Percentiles rank a stretch among this genome's conserved stretches.
These are phyloP conservation scores for Ciconia stormi DNA, from an alignment of 2,113 vertebrate genomes.

Conservation along the genomic window DNA sequence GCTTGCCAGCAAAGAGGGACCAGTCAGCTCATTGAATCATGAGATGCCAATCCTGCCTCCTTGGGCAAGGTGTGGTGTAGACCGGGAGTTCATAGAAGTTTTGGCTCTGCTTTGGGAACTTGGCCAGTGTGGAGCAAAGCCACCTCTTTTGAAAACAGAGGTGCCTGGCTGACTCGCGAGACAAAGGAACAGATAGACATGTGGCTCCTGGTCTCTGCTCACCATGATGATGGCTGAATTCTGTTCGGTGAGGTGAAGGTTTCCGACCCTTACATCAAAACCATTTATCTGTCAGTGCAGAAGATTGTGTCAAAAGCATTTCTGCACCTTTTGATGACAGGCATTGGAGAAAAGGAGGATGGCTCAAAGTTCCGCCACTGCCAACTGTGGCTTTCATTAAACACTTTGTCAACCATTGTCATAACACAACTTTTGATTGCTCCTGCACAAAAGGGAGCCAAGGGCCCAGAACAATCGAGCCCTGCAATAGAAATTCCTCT, in stretches of 20 bases:
- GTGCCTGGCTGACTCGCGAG: neutral
- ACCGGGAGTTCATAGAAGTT: neutral
- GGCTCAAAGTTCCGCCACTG: slow-evolving; percentile 57
- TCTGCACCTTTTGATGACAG: slow-evolving; percentile 71
- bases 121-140: neutral
- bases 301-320: slow-evolving; percentile 47
- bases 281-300: slow-evolving; percentile 67
- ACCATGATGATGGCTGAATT: neutral
- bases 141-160: neutral
- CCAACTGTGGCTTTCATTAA: slow-evolving; percentile 76
- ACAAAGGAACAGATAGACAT: neutral
- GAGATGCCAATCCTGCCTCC: neutral
- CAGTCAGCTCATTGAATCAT: neutral
- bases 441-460: slow-evolving; percentile 78
- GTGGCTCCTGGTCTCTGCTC: neutral
- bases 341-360: slow-evolving; percentile 36
- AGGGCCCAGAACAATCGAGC: slow-evolving; percentile 74
- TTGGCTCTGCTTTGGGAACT: neutral
- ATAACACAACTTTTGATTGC: slow-evolving; percentile 75
- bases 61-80: neutral
- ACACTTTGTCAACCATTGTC: slow-evolving; percentile 76
- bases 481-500: slow-evolving; percentile 77
- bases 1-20: neutral
- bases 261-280: slow-evolving; percentile 60
- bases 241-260: slow-evolving; percentile 5